phyloP scores from a whole-genome alignment of 2,113 vertebrate species.

The Apaloderma vittatum region DNA sequence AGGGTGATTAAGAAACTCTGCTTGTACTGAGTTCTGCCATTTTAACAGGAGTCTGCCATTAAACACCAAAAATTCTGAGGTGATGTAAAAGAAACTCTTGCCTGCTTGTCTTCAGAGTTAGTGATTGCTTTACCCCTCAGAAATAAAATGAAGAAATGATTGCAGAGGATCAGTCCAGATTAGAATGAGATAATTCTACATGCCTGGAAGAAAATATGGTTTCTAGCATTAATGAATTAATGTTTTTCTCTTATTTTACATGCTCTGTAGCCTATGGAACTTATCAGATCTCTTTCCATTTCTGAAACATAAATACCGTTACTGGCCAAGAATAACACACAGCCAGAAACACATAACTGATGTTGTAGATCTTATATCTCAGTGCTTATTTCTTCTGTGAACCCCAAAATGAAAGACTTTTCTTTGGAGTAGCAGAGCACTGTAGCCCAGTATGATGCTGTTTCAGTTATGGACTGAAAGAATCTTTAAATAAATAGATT shows the following conservation, averaged over 20 bases:
- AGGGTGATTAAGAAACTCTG: not conserved
- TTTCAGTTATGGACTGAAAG: not conserved
- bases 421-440: not conserved
- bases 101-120: not conserved
- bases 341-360: not conserved
- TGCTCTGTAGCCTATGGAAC: not conserved
- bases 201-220: not conserved
- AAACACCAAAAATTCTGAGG: not conserved
- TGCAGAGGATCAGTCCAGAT: not conserved
- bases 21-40: not conserved
- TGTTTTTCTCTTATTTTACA: not conserved
- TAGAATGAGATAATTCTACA: not conserved
- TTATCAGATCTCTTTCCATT: not conserved
- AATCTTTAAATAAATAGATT: not conserved
- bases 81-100: not conserved
- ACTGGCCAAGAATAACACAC: not conserved
- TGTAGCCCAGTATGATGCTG: not conserved
- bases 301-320: not conserved
- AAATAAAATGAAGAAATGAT: not conserved
- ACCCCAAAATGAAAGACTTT: not conserved
- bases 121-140: not conserved
- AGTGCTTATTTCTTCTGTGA: not conserved
- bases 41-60: not conserved
- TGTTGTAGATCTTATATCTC: not conserved
- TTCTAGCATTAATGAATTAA: not conserved